Conservation (phyloP, 2,888 invertebrate genomes). For the Drosophila differens region DNA sequence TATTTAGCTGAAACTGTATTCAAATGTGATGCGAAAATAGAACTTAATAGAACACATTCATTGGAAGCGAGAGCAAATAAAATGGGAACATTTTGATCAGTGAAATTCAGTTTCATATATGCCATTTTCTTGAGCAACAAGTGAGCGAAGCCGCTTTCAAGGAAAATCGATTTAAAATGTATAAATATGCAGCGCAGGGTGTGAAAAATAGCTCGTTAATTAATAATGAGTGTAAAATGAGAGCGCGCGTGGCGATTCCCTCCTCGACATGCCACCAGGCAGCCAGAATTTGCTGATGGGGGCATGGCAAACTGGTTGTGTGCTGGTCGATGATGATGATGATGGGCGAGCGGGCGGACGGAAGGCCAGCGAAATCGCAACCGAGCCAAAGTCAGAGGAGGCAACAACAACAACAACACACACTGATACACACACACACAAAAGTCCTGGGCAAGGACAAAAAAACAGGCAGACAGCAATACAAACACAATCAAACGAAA, state of each 20-base stretch:
- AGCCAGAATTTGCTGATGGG: not conserved
- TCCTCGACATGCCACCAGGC: not conserved
- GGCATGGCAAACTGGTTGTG: not conserved
- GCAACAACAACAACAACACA: slow-evolving; percentile 6
- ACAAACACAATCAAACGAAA: slow-evolving; percentile 2
- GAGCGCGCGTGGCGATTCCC: slow-evolving; percentile 61
- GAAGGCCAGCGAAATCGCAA: slow-evolving; percentile 58
- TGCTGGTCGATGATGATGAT: slow-evolving; percentile 11
- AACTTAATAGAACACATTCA: not conserved
- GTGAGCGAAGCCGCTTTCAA: slow-evolving; percentile 33
- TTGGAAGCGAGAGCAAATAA: not conserved
- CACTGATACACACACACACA: not conserved
- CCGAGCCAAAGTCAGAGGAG: slow-evolving; percentile 22
- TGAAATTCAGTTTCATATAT: not conserved
- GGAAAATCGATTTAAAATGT: slow-evolving; percentile 75
- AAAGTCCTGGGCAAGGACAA: slow-evolving; percentile 32
- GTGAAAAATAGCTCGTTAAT: slow-evolving; percentile 79
- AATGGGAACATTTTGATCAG: no score
- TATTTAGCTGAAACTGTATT: not conserved
- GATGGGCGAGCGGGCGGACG: not conserved
- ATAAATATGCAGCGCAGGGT: slow-evolving; percentile 70
- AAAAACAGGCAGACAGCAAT: slow-evolving; percentile 12
- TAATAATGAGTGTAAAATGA: slow-evolving; percentile 78
- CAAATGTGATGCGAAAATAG: not conserved
- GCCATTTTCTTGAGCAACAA: slow-evolving; percentile 29